Percentiles rank a stretch among this genome's conserved stretches.
These are phyloP conservation scores for Chymomyza costata DNA, from an alignment of 1,140 invertebrate species.

Conservation along the genomic window DNA sequence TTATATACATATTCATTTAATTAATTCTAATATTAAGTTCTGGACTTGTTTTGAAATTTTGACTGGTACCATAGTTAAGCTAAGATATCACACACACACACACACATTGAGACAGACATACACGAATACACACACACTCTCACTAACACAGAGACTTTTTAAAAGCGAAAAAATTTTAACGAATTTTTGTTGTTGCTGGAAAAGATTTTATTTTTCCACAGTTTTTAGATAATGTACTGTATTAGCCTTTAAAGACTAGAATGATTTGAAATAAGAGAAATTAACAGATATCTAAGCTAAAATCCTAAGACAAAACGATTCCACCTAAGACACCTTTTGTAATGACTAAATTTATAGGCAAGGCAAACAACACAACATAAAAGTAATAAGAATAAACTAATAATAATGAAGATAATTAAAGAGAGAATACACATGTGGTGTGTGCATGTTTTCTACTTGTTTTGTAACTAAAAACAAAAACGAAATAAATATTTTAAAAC, in stretches of 20 bases:
- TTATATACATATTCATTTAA: no score
- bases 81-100: conserved; percentile 39
- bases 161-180: conserved; percentile 12
- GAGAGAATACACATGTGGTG: conserved; percentile 32
- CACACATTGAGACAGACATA: conserved; percentile 24
- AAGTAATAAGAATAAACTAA: conserved; percentile 21
- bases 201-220: neutral
- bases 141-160: conserved; percentile 28
- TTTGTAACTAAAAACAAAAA: conserved; percentile 18
- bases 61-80: conserved; percentile 70
- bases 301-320: conserved; percentile 73
- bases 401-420: conserved; percentile 20
- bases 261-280: conserved; percentile 69
- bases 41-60: conserved; percentile 43
- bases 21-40: no score
- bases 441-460: conserved; percentile 47
- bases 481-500: conserved; percentile 12
- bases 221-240: conserved; percentile 31
- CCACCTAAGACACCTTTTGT: conserved; percentile 72
- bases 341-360: conserved; percentile 60
- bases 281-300: conserved; percentile 68
- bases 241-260: conserved; percentile 65
- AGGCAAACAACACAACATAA: conserved; percentile 17
- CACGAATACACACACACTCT: conserved; percentile 18
- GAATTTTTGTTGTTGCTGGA: conserved; percentile 16